A percentile compares a stretch with the other conserved stretches of the same genome.
Conservation (phyloP, 1,140 invertebrate species). For the Drosophila leontia region DNA sequence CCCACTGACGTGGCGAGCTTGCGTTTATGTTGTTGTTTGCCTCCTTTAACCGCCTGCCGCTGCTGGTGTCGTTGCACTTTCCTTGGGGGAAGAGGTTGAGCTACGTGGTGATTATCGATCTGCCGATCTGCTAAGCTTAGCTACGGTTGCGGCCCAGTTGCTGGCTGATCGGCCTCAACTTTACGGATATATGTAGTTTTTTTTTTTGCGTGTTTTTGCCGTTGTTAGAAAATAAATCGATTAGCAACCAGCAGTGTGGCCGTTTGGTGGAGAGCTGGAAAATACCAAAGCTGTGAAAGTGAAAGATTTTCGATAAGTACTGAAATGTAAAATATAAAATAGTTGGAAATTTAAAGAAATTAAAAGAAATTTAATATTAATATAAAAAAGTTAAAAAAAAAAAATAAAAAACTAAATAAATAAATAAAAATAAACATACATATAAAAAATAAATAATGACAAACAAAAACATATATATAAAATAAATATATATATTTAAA, state of each 20-base stretch:
- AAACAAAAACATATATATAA: too few relatives aligned
- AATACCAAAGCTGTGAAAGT: background rate
- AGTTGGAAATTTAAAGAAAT: background rate
- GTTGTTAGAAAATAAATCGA: conserved; percentile 42
- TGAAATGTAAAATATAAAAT: rapidly evolving
- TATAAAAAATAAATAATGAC: too few relatives aligned
- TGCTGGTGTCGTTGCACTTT: background rate
- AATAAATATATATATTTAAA: too few relatives aligned
- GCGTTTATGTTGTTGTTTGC: conserved; percentile 24
- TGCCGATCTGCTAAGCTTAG: conserved; percentile 3
- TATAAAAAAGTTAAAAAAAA: too few relatives aligned
- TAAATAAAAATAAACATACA: too few relatives aligned
- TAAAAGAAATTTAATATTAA: too few relatives aligned
- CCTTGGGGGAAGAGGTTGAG: too few relatives aligned
- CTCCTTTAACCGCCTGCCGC: conserved; percentile 6
- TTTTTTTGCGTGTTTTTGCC: conserved; percentile 22
- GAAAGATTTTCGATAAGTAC: background rate
- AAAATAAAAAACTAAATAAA: too few relatives aligned
- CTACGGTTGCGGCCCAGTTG: background rate
- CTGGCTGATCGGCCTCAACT: conserved; percentile 8
- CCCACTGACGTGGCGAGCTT: conserved; percentile 76
- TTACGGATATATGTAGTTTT: conserved; percentile 12
- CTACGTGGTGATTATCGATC: background rate
- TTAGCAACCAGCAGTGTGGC: conserved; percentile 30
- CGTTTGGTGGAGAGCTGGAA: background rate